Base-by-base conservation (phyloP, 2,113 vertebrate species). In the Stomatorhinus ivindoensis region DNA sequence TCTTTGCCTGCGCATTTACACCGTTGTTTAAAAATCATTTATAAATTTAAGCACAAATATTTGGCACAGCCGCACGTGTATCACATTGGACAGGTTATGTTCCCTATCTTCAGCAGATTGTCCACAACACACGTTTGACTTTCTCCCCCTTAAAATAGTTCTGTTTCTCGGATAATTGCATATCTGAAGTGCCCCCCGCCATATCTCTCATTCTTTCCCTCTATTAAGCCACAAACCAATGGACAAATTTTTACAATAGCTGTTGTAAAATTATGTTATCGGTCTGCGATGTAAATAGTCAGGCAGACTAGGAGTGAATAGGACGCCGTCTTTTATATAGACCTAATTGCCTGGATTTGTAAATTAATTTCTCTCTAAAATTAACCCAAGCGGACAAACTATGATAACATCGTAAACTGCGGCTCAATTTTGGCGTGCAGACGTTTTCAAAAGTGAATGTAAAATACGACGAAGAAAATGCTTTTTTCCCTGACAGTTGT, bases 281-380 rank as follows among this genome's bases (percentile, higher is more conserved):
- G 90, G 90, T 88, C 73, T 93, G 92, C 91, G 92, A 92, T 91
- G 83, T 27, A 89, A 89, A 89, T 85, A 21, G 61, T 42, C 35
- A 24, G 35, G 47, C 47, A 11, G 73, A 82, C 47, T 82, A 80
- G 42, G 9, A 44, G 35, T 85, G 76, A 84, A 89, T 27, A 84
- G 39, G 42, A 53, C 50, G 44, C 53, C 21, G 35, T 80, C 73
- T 83, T 44, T 55, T 73, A 39, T 58, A 55, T 58, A 17, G 24
- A 24, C 19, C 35, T 39, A 84, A 89, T 89, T 82, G 76, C 24
- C 51, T 89, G 48, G 35, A n/a, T 83, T 61, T 84, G 39, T 47
- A 89, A 85, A 85, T 85, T 89, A 89, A 84, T 89, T 47, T 85
- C 42, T 47, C 35, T 46, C 8, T 61, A 84, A 61, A 88, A 35